Evolutionary conservation across 2,113 vertebrate genomes (phyloP), one percentile per base, ranked within the genome.

Genomic region (Cephalopterus ornatus): DNA sequence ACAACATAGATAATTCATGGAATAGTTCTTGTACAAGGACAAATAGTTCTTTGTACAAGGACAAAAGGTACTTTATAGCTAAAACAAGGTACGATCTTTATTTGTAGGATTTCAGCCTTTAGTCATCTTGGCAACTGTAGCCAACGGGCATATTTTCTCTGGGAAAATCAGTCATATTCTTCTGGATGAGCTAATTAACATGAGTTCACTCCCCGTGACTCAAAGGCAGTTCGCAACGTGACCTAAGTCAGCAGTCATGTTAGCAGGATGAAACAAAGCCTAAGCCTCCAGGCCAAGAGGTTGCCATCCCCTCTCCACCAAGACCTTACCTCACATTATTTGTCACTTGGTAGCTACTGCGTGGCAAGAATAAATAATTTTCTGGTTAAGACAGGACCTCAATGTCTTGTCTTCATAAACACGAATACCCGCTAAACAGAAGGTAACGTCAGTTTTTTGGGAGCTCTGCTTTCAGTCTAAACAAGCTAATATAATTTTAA

Each of bases 1-100:
- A 1, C n/a, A 82, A 42, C 9, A 75, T 0, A 44, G 14, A 55
- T 22, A 41, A 53, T 1, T 4, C 21, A 6, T 2, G 4, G 18
- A 85, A 79, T 1, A 58, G 23, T 26, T 93, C 28, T 79, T 58
- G 19, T 26, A 73, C 15, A 33, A 59, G 39, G 32, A 52, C 28
- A 84, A 46, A 63, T 1, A 58, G 23, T 26, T 93, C 28, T 79
- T 58, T n/a, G 19, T 26, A 73, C 15, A 33, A 59, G 39, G 32
- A 52, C 28, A 84, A 46, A 63, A 89, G 20, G 30, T 52, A 50
- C 27, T 72, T 83, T 63, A 39, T 1, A 92, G 41, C 41, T 76
- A 90, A 50, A 63, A 30, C 8, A 78, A 85, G 35, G 23, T 49
- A 55, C 15, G 49, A 37, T 32, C 35, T 85, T 55, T 21, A 74